Conservation (phyloP, 2,113 vertebrate genomes). For the Pituophis catenifer region DNA sequence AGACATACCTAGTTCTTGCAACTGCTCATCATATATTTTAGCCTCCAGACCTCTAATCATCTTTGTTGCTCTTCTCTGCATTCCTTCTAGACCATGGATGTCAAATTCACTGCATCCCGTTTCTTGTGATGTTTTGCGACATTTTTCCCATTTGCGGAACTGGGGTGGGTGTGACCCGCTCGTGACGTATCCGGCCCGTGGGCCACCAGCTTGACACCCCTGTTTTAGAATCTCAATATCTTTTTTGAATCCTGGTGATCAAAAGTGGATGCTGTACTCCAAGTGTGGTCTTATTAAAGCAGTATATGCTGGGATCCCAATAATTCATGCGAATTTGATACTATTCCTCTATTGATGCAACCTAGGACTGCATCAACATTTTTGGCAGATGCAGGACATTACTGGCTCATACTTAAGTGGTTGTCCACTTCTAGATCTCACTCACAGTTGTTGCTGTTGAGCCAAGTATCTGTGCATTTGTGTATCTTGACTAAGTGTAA, state of each 20-base stretch:
- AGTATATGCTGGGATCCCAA: background rate
- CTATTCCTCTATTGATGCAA: background rate
- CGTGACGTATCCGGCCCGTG: no score
- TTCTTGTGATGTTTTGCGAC: no score
- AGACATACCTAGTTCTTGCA: background rate
- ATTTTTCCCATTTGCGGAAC: no score
- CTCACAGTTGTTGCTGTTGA: background rate
- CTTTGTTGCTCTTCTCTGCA: background rate
- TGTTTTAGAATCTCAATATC: background rate
- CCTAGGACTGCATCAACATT: background rate
- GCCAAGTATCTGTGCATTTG: background rate
- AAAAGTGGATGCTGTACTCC: background rate
- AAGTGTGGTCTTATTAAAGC: background rate
- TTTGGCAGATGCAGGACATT: background rate
- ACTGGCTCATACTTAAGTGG: background rate
- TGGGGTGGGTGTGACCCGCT: no score
- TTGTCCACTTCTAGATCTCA: background rate
- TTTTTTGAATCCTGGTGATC: background rate
- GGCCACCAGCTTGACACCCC: no score
- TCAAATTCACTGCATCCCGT: no score
- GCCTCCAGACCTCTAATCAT: background rate
- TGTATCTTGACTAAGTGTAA: background rate
- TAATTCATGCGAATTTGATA: background rate
- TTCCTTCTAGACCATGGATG: background rate
- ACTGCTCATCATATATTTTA: background rate